A percentile compares a stretch with the other conserved stretches of the same genome.
These are phyloP conservation scores for Lacerta bilineata DNA, from an alignment of 2,797 vertebrate genomes.

Conservation along the genomic window DNA sequence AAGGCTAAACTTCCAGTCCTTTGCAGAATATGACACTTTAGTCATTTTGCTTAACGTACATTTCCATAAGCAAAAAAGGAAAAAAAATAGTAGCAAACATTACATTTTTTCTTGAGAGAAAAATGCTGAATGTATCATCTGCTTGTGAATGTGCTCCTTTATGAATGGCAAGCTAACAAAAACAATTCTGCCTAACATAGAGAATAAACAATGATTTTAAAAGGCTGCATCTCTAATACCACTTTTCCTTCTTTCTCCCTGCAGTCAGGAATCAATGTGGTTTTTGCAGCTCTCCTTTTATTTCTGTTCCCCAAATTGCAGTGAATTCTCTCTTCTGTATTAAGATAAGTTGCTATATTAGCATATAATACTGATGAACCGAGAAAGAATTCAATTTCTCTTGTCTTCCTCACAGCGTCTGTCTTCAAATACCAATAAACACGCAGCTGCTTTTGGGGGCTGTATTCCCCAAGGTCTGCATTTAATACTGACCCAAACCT, in stretches of 20 bases:
- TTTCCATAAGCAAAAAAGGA: background rate
- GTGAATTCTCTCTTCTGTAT: conserved; percentile 15
- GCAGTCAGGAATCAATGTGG: background rate
- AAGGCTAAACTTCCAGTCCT: conserved; percentile 8
- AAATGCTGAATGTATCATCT: background rate
- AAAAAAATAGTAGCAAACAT: background rate
- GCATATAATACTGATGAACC: background rate
- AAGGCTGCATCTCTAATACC: background rate
- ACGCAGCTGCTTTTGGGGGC: background rate
- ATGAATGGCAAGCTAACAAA: conserved; percentile 1
- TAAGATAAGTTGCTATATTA: background rate
- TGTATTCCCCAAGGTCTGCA: background rate
- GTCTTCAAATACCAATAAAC: conserved; percentile 11
- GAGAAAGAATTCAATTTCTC: conserved; percentile 17
- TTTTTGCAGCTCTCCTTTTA: conserved; percentile 35
- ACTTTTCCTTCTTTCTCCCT: background rate
- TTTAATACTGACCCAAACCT: background rate
- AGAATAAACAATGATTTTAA: conserved; percentile 12
- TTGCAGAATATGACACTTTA: background rate
- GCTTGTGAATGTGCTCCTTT: background rate
- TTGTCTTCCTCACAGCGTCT: background rate
- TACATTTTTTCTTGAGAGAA: conserved; percentile 17
- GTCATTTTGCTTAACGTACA: conserved; percentile 22
- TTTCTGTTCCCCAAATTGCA: conserved; percentile 20
- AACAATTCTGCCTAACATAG: conserved; percentile 24